Base-by-base conservation (phyloP, 1,140 invertebrate genomes). In the Heterodera carotae region DNA sequence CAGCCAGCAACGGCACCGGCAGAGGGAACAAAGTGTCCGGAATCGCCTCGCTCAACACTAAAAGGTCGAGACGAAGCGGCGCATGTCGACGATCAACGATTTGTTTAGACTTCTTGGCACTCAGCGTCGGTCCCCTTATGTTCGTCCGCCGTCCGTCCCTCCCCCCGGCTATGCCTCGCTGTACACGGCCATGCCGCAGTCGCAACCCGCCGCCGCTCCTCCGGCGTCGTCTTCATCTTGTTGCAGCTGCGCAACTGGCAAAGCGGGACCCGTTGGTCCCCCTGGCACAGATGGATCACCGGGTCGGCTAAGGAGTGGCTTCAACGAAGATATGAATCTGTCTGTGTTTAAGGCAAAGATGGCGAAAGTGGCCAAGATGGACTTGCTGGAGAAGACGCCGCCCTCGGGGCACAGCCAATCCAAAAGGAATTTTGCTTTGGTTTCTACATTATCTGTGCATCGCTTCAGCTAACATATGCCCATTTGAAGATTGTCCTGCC, bases 391-490 rank as follows among this genome's bases (percentile, higher is more conserved):
- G 68, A 69, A 60, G 76, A 77, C 39, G 70, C 76, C 25, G 69
- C 68, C 2, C 76, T 62, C n/a, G 76, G 76, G 7, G 62, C 62
- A 31, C 27, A 31, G 10, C 74, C 74, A 1, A 22, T 59, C 1
- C 43, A 43, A 10, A 67, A 36, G 27, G 74, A 75, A 29, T 75
- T 75, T 48, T 75, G 74, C 59, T 75, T 75, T 39, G 74, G 74
- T 33, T 29, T 48, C 2, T 66, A 18, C 59, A 29, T 0, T 5
- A 53, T 53, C 22, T 10, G 12, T 66, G 7, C 62, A 62, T 62
- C 27, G 22, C 22, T 66, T 27, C 27, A 4, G 3, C 27, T 25
- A 27, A 3, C 33, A 22, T 22, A 7, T 18, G 18, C 2, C 22
- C 62, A 29, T 34, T 66, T 2, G n/a, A n/a, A 66, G 22, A 66